Base-by-base conservation (phyloP, 2,113 vertebrate species). In the Pachycephala philippinensis region DNA sequence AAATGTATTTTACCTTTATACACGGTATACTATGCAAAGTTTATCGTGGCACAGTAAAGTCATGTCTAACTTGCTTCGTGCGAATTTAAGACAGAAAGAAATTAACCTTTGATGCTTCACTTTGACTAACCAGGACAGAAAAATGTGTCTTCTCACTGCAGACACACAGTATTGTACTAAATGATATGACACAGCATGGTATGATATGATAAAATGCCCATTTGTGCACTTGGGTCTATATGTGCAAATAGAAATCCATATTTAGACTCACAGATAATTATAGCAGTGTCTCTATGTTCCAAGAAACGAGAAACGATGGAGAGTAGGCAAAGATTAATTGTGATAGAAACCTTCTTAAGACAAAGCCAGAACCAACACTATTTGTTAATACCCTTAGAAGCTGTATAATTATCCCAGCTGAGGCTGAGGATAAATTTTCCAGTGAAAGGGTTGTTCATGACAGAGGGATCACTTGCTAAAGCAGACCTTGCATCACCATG, bases 1-100 rank as follows among this genome's bases (percentile, higher is more conserved):
- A 97, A 98, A 98, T 97, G 95, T 95, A 93, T 97, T 98, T 98
- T 97, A 98, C 93, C 88, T 87, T 98, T 97, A 84, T 97, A 96
- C 81, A 96, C 97, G 92, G 96, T 96, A 97, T 87, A 97, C 96
- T 95, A 69, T 49, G 40, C 96, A 93, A 97, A 97, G 97, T 98
- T 98, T 97, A 98, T 96, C 39, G 49, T 84, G 69, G 93, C 81
- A 72, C 88, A 92, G 95, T 95, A 97, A 97, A 98, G 96, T 93
- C 83, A 42, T 89, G 96, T 88, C 93, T 97, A 96, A 97, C 81
- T 97, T 93, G 90, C 86, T 89, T 83, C 15, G 27, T 77, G 95
- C 89, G 87, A 89, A 97, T 96, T 97, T 95, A 68, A 80, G 78
- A 49, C 79, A 84, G 70, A 93, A 94, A 80, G 31, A 90, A 89